Conservation (phyloP, 2,113 vertebrate species). For the Gymnobelideus leadbeateri region DNA sequence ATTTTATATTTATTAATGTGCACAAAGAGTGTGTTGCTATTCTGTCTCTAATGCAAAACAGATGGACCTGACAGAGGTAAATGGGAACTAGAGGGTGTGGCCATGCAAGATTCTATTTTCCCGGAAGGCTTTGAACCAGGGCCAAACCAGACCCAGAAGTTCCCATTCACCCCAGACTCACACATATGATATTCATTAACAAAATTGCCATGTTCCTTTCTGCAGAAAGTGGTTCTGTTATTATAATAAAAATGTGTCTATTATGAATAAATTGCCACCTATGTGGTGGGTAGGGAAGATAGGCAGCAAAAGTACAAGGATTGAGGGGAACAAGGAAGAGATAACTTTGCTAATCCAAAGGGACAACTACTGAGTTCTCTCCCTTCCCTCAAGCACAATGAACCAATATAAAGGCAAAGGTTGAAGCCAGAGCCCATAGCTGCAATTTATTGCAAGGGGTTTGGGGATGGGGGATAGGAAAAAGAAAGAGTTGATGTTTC, state of each 20-base stretch:
- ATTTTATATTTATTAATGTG: slow-evolving; percentile 72
- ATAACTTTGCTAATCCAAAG: neutral
- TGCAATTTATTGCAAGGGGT: neutral
- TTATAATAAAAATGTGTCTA: slow-evolving; percentile 76
- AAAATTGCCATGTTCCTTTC: slow-evolving; percentile 77
- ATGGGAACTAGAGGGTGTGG: slow-evolving; percentile 75
- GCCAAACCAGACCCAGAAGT: slow-evolving; percentile 77
- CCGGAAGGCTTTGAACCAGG: slow-evolving; percentile 72
- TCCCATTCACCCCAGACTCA: slow-evolving; percentile 67
- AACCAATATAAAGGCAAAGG: neutral
- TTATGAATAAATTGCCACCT: slow-evolving; percentile 74
- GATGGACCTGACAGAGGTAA: slow-evolving; percentile 77
- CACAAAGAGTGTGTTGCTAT: slow-evolving; percentile 48
- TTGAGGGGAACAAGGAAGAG: slow-evolving; percentile 50
- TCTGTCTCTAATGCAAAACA: slow-evolving; percentile 78
- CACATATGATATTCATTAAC: slow-evolving; percentile 81
- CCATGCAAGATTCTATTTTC: slow-evolving; percentile 73
- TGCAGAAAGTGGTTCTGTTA: slow-evolving; percentile 77
- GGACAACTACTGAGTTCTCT: neutral
- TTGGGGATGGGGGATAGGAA: neutral
- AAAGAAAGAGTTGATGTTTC: neutral
- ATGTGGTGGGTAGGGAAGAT: slow-evolving; percentile 54
- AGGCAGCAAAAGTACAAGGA: slow-evolving; percentile 23
- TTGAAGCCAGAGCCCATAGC: neutral
- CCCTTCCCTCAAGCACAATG: neutral